Base-by-base conservation (phyloP, 2,888 invertebrate genomes). In the Ennomos fuscantarius region DNA sequence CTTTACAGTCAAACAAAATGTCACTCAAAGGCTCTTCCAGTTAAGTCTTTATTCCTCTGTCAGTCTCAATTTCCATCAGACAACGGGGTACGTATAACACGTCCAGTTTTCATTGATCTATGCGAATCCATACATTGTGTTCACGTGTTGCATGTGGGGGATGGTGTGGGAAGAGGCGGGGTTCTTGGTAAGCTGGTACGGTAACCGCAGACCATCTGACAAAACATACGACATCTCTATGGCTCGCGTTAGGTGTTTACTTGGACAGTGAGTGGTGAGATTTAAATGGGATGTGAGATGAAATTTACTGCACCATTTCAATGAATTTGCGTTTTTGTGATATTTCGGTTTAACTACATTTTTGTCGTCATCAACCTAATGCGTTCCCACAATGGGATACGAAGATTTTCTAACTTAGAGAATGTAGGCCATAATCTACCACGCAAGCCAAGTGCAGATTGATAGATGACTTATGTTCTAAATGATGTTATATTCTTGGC, bases 191-290 rank as follows among this genome's bases (percentile, higher is more conserved):
- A 11, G 15, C 37, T 75, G 70, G 77, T 55, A 41, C 63, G 34
- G 62, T 61, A 69, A 72, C 73, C 76, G 57, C 78, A 74, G 60
- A 62, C 52, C 41, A 43, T 48, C 63, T 62, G 65, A 58, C 73
- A 69, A 73, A 71, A 69, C 70, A 63, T 61, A 55, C 62, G 58
- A 65, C 62, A 66, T 67, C 66, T 63, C 55, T 66, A 61, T 31
- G 47, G 51, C 48, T 9, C 48, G 46, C 42, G 42, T 54, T 44
- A 43, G 48, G 48, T 44, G 55, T 48, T 55, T 55, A 55, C 55
- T 43, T 39, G 42, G 33, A 54, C 47, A 48, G 36, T n/a, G 54
- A 42, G 43, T 35, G n/a, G 45, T 47, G 6, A 12, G 33, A 44
- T 34, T 12, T 9, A 15, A 54, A 42, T 47, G 36, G 41, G 12